Evolutionary conservation across 2,888 invertebrate species (phyloP).

Genomic region (Punctoribates punctum): DNA sequence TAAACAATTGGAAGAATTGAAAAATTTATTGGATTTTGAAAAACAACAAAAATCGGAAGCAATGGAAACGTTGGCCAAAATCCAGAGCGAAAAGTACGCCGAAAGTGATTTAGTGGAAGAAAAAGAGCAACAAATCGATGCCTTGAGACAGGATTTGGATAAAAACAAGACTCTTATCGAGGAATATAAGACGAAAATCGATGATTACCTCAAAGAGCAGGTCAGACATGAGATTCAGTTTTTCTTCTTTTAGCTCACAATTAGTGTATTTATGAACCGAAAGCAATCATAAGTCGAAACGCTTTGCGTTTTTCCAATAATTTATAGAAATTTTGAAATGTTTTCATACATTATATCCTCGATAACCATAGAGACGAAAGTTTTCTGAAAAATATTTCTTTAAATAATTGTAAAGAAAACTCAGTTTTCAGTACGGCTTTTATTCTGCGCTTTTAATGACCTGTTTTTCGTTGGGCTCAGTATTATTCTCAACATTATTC

Average conservation of each 20-base stretch:
- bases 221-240: background rate
- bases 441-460: no score
- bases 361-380: conserved; percentile 1
- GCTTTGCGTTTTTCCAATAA: no score
- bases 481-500: no score
- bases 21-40: background rate
- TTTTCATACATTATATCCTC: background rate
- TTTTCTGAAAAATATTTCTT: background rate
- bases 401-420: no score
- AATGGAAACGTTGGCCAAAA: background rate
- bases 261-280: no score
- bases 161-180: background rate
- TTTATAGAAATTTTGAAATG: no score
- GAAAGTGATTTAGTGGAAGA: conserved; percentile 9
- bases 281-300: no score
- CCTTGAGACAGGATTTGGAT: background rate
- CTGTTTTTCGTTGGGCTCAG: no score
- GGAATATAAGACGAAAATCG: background rate
- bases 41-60: background rate
- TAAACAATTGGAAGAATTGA: background rate
- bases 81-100: background rate
- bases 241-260: no score
- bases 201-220: background rate
- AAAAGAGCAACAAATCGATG: conserved; percentile 3
- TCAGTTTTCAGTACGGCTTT: no score